phyloP scores from a whole-genome alignment of 2,888 invertebrate genomes.

The Caenorhabditis sp. region DNA sequence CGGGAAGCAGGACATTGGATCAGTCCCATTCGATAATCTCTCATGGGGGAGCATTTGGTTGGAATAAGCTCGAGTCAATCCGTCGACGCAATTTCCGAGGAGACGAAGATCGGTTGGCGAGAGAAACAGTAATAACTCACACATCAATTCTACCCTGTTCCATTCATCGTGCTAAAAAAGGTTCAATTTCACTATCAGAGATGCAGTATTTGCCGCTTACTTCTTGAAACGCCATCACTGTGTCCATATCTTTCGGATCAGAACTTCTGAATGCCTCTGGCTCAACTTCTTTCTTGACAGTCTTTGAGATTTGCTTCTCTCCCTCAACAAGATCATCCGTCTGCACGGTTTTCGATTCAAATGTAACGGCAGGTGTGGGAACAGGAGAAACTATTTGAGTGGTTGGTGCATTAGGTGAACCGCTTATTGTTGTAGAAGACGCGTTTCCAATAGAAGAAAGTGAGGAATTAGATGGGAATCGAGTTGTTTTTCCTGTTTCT shows the following conservation, averaged over 20 bases:
- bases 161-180: slow-evolving; percentile 66
- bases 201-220: no score
- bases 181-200: no score
- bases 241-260: slow-evolving; percentile 38
- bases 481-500: slow-evolving; percentile 6
- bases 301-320: not conserved
- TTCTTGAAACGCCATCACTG: slow-evolving; percentile 53
- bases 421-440: not conserved
- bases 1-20: slow-evolving; percentile 42
- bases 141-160: slow-evolving; percentile 69
- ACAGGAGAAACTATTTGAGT: not conserved
- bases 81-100: slow-evolving; percentile 66
- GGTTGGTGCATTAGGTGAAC: not conserved
- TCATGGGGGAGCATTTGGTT: slow-evolving; percentile 60
- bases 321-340: slow-evolving; percentile 3
- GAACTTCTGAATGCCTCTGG: not conserved
- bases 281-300: slow-evolving; percentile 2
- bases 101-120: slow-evolving; percentile 68
- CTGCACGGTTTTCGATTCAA: slow-evolving; percentile 23
- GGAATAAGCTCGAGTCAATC: slow-evolving; percentile 30
- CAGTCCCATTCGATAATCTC: slow-evolving; percentile 43
- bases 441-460: slow-evolving; percentile 8
- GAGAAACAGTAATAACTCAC: slow-evolving; percentile 66
- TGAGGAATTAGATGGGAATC: slow-evolving; percentile 28
- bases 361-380: not conserved